Percentiles rank a stretch among this genome's conserved stretches.
Evolutionary conservation across 2,113 vertebrate species (phyloP).

Genomic region (Rhinolophus ferrumequinum): DNA sequence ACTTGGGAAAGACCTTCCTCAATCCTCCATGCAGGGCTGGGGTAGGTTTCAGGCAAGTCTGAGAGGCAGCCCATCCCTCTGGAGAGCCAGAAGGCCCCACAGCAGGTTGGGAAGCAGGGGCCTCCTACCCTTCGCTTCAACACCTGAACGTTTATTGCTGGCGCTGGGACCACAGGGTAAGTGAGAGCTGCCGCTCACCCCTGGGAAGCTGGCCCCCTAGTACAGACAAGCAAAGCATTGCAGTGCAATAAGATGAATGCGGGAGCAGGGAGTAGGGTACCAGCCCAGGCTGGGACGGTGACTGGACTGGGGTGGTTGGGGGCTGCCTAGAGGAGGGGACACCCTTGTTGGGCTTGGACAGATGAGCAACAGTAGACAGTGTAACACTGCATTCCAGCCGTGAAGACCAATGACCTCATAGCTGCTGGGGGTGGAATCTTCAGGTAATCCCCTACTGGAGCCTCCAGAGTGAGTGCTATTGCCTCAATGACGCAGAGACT

Average conservation of each 20-base stretch:
- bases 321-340: background rate
- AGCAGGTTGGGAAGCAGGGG: background rate
- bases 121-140: background rate
- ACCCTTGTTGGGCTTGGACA: background rate
- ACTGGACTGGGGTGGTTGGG: background rate
- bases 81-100: background rate
- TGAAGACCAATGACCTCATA: background rate
- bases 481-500: background rate
- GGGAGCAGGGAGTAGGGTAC: background rate
- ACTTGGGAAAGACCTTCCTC: background rate
- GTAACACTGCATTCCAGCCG: background rate
- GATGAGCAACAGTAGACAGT: background rate
- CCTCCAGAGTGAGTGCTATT: background rate
- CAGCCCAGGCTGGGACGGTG: background rate
- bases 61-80: background rate
- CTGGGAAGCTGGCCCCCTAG: background rate
- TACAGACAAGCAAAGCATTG: background rate
- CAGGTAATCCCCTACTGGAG: no score
- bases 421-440: background rate
- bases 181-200: background rate
- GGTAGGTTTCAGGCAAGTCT: background rate
- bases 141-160: background rate
- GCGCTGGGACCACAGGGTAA: background rate
- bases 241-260: fast-evolving
- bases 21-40: background rate